Base-by-base conservation (phyloP, 2,113 vertebrate species). In the Centropus bengalensis region DNA sequence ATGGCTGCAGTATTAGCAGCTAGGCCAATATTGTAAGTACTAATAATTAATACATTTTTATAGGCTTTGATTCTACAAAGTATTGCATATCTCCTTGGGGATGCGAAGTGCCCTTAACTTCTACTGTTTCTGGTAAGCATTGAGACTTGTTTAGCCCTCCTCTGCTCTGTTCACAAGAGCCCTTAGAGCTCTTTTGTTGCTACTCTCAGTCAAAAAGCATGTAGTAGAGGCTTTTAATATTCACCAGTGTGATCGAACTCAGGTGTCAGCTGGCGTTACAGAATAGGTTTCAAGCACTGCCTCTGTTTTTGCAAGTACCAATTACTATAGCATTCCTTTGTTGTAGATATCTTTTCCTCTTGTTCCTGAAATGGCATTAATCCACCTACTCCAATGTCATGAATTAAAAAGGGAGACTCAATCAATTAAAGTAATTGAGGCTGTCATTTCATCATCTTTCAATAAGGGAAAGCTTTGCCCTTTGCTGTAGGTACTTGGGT, bases 341-440 rank as follows among this genome's bases (percentile, higher is more conserved):
- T 69, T 68, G 54, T 64, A 36, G 58, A 15, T 83, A 36, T 68
- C 75, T 71, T 91, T 82, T 59, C 4, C 4, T 88, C 75, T 89
- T 36, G 10, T 62, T 92, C 71, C 64, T 49, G 59, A 60, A 77
- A 73, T 40, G 38, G 18, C 82, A 86, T 85, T 96, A 86, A 95
- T 91, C 83, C 30, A 32, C 95, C 94, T 71, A 71, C 80, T 95
- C 92, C 75, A 82, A 47, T 92, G 95, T 79, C 76, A 75, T 80
- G 44, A 91, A 94, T 95, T 95, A 85, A 91, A 94, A 96, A 84
- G 62, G 81, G 91, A 88, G 79, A 69, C 21, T 86, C 73, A 83
- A 84, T 92, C 92, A 92, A 76, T 91, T 86, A 74, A 88, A 96
- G 47, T 95, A 94, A 94, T 92, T 63, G 66, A 95, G 62, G 55